Base-by-base conservation (phyloP, 2,113 vertebrate species). In the Chloropsis hardwickii region DNA sequence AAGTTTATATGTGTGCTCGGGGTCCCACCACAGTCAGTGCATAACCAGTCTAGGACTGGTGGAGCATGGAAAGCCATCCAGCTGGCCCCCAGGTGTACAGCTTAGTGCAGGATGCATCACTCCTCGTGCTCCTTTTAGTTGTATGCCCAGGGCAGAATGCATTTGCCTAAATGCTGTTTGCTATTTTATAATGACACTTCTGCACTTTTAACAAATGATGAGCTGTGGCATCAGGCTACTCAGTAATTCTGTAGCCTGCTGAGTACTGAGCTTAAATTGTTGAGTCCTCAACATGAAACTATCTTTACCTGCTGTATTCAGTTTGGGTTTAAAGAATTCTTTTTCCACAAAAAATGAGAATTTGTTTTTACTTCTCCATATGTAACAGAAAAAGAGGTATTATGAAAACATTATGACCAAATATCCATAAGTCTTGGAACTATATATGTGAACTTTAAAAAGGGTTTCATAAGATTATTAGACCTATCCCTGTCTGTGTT, bases 71-170 rank as follows among this genome's bases (percentile, higher is more conserved):
- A 61, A 73, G 31, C 0, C 3, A 53, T 40, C 21, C 56, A 78
- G 37, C 66, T 50, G 61, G 21, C 14, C 16, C 29, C 20, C 20
- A 57, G 33, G 6, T 35, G 10, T 3, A 31, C 51, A 50, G 28
- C 9, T 71, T 29, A 22, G 17, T 35, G 12, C 0, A 3, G 62
- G n/a, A 13, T n/a, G 19, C 12, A 33, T 78, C 0, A 0, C 10
- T 83, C 29, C 14, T 8, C 8, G 1, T 5, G 5, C 5, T 89
- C 29, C 72, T 67, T 79, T 23, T 28, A 66, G n/a, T 6, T 66
- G 9, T 24, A 48, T 31, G 28, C 25, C 4, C 11, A 42, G 9
- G 5, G 27, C 23, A 72, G 24, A 71, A 76, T 51, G 47, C 29
- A 29, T 48, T 50, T 90, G 4, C 47, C 31, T 50, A 50, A 82